A percentile compares a stretch with the other conserved stretches of the same genome.
Conservation (phyloP, 2,113 vertebrate genomes). For the Aspiorhynchus laticeps region DNA sequence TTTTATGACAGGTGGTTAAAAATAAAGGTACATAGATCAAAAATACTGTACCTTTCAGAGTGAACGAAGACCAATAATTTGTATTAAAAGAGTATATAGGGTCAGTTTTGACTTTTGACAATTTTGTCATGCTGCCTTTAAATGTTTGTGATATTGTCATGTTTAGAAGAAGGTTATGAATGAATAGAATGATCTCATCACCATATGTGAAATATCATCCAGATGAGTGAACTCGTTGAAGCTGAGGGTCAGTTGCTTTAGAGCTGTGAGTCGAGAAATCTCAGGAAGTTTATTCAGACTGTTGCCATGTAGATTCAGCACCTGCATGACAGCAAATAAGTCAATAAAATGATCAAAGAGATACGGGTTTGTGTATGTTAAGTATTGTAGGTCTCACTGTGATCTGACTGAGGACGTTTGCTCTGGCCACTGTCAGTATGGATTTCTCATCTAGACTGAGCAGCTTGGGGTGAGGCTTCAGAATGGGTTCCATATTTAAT, state of each 20-base stretch:
- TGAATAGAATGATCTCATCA: constrained; percentile 62
- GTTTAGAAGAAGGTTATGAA: not conserved
- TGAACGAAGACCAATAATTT: not conserved
- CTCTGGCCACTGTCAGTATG: constrained; percentile 74
- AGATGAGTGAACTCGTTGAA: constrained; percentile 83
- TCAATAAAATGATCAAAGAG: not conserved
- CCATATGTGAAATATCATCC: constrained; percentile 81
- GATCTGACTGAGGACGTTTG: constrained; percentile 81
- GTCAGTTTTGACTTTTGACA: not conserved
- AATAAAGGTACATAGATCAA: too few species aligned
- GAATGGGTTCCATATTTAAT: constrained; percentile 77
- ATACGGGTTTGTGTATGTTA: not conserved
- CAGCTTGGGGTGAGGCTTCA: constrained; percentile 76
- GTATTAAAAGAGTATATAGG: not conserved
- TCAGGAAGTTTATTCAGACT: constrained; percentile 79
- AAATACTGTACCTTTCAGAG: too few species aligned
- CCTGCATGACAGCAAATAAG: constrained; percentile 58
- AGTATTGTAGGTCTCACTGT: constrained; percentile 69
- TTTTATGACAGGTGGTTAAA: not conserved
- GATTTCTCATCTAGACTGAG: constrained; percentile 78
- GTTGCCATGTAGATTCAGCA: constrained; percentile 84
- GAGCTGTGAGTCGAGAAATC: constrained; percentile 73
- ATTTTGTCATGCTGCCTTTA: not conserved
- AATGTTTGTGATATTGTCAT: not conserved
- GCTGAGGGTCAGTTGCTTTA: constrained; percentile 79